A percentile compares a stretch with the other conserved stretches of the same genome.
phyloP scores from a whole-genome alignment of 2,113 vertebrate species.

The Speoplatyrhinus poulsoni region DNA sequence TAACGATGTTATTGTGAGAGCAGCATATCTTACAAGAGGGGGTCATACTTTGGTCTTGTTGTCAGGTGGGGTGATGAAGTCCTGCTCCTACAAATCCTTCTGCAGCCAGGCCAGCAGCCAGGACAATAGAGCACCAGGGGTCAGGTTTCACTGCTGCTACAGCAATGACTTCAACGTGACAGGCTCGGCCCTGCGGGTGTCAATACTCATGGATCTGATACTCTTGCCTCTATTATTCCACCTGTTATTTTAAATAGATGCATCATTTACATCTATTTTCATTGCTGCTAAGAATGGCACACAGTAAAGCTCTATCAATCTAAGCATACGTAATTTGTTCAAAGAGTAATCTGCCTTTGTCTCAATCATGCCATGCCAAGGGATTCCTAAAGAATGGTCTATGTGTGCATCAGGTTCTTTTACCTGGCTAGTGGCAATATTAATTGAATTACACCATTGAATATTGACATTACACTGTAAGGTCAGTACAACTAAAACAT shows the following conservation, averaged over 20 bases:
- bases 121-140: slow-evolving; percentile 77
- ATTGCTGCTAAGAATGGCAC: too few relatives aligned
- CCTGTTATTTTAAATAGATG: slow-evolving; percentile 52
- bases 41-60: slow-evolving; percentile 19
- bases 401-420: too few relatives aligned
- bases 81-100: slow-evolving; percentile 88
- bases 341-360: too few relatives aligned
- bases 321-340: too few relatives aligned
- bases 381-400: too few relatives aligned
- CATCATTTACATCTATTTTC: neutral
- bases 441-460: too few relatives aligned
- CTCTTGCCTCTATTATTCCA: slow-evolving; percentile 54
- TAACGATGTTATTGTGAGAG: neutral
- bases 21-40: neutral
- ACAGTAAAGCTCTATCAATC: too few relatives aligned
- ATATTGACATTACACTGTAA: too few relatives aligned
- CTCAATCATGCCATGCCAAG: too few relatives aligned
- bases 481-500: too few relatives aligned
- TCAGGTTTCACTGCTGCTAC: slow-evolving; percentile 87
- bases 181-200: slow-evolving; percentile 55
- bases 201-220: slow-evolving; percentile 44
- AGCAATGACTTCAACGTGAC: slow-evolving; percentile 82
- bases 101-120: slow-evolving; percentile 85
- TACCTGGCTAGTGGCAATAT: too few relatives aligned
- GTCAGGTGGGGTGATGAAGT: slow-evolving; percentile 88